A percentile compares a stretch with the other conserved stretches of the same genome.
Evolutionary conservation across 2,888 invertebrate genomes (phyloP).

Genomic region (Oscheius sp.): DNA sequence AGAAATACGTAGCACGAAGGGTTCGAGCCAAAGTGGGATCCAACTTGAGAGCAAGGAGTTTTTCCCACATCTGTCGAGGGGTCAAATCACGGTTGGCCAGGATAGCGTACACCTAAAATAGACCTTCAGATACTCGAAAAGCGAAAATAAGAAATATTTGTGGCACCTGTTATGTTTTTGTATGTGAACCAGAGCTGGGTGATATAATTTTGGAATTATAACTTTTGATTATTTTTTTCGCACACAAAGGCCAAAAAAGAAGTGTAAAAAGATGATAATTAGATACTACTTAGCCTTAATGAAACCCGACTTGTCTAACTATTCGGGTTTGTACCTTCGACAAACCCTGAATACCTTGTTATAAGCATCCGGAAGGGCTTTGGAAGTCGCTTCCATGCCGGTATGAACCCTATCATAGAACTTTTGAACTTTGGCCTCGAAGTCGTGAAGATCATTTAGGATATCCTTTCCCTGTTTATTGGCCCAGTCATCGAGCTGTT

Average conservation of each 20-base stretch:
- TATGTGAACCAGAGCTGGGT: too few species aligned
- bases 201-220: too few species aligned
- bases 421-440: background rate
- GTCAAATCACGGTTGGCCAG: conserved; percentile 9
- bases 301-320: too few species aligned
- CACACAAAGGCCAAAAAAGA: background rate
- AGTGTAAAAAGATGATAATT: too few species aligned
- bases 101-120: conserved; percentile 15
- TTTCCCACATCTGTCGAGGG: conserved; percentile 19
- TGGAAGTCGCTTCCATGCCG: background rate
- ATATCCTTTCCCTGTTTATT: conserved; percentile 27
- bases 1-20: conserved; percentile 19
- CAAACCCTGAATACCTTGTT: background rate
- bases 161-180: too few species aligned
- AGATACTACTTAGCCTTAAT: too few species aligned
- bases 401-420: conserved; percentile 7
- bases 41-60: conserved; percentile 8
- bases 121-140: background rate
- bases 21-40: conserved; percentile 5
- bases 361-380: conserved; percentile 3
- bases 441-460: conserved; percentile 22
- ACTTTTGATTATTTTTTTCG: too few species aligned
- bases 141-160: background rate
- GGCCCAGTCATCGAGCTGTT: conserved; percentile 23
- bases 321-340: too few species aligned